Base-by-base conservation (phyloP, 2,113 vertebrate species). In the Gracilinanus agilis region DNA sequence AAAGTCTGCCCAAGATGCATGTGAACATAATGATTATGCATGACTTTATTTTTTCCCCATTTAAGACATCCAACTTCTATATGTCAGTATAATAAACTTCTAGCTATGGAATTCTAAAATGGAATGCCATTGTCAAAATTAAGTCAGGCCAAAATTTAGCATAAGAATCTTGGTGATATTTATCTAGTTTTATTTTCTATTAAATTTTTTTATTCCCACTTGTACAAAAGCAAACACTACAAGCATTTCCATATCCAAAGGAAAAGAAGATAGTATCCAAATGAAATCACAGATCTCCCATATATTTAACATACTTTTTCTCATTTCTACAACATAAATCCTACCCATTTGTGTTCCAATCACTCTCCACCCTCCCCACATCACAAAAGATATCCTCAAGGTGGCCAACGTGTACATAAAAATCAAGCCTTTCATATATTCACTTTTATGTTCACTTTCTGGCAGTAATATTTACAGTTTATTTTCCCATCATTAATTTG, bases 401-500 rank as follows among this genome's bases (percentile, higher is more conserved):
- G 5, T 49, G 49, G 49, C 49, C 49, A 49, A 49, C 49, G 5
- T 49, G 49, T 2, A 49, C 49, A 49, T 49, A 49, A 49, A 49
- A 49, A 49, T 49, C 5, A 49, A 49, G 49, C 49, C 49, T 49
- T 49, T 49, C 49, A 49, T 49, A 49, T 49, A n/a, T 49, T 49
- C 49, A 49, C 5, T 5, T 49, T 49, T 49, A 2, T 49, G 49
- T 49, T 49, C 49, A 49, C 49, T 49, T 49, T 49, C 49, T 49
- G 49, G 49, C 49, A 49, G 49, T 5, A 49, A 49, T 5, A 49
- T 49, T 49, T 2, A 49, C 49, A 49, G 49, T 49, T 94, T 91
- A 90, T 90, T 94, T 94, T 95, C 96, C 90, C 95, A 97, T 94
- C 44, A 90, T 49, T 49, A 49, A 49, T 49, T 49, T 49, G 5